Base-by-base conservation (phyloP, 2,888 invertebrate species). In the Sinelater perroti region DNA sequence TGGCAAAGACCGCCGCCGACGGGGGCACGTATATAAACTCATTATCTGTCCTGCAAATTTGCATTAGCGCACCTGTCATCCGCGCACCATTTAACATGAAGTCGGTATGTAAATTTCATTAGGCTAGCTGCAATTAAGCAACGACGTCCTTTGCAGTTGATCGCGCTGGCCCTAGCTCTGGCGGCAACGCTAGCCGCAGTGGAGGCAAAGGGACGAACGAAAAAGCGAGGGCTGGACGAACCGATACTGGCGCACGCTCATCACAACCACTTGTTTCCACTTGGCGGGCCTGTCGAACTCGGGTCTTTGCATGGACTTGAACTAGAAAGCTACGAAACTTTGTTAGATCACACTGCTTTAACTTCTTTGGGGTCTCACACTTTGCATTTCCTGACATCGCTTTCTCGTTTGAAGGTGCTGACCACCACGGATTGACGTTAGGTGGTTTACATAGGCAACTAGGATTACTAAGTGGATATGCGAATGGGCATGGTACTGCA, bases 171-270 rank as follows among this genome's bases (percentile, higher is more conserved):
- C 57, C 62, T 69, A 58, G 68, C 70, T 65, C 56, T 70, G 47
- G 51, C 35, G 26, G 33, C 66, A 51, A 63, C 62, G 35, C 18
- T 57, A 13, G 56, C 64, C 54, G 66, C 65, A 56, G 68, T 68
- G 61, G 70, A 68, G 63, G 59, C 61, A 6, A 53, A 66, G 61
- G 66, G 28, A 31, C 66, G 61, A 6, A 62, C 49, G 26, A 58
- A 63, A 47, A 63, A 61, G 40, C 63, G 64, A 52, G 42, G 36
- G 58, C 28, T 45, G 45, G 30, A 18, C 42, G 50, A 35, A 11
- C 7, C 21, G 1, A 8, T 14, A 3, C 14, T 24, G 6, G 40
- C 11, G 24, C 24, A 40, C 14, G 24, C 13, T 13, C 26, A 28
- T 18, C 20, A 38, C n/a, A 13, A 17, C 8, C 40, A 50, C 5